These are phyloP conservation scores for Bombyx mandarina DNA, from an alignment of 1,140 invertebrate species.

Conservation along the genomic window DNA sequence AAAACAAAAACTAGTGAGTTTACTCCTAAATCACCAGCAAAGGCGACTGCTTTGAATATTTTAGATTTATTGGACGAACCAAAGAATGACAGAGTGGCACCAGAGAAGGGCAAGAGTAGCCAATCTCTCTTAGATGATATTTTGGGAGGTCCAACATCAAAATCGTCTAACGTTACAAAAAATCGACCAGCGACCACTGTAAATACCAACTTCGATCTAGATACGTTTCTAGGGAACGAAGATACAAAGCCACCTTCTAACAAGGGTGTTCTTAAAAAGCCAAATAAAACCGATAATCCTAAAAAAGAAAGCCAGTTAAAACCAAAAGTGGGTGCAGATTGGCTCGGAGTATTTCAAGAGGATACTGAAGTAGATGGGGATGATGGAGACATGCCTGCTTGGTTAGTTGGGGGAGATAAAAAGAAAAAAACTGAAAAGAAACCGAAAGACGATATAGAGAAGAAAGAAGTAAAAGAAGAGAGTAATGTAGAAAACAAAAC, in stretches of 20 bases:
- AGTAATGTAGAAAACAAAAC: background rate
- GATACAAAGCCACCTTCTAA: slow-evolving; percentile 28
- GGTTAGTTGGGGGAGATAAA: slow-evolving; percentile 44
- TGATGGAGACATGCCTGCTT: slow-evolving; percentile 42
- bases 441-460: background rate
- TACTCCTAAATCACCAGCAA: slow-evolving; percentile 38
- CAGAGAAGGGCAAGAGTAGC: slow-evolving; percentile 51
- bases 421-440: slow-evolving; percentile 26
- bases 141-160: slow-evolving; percentile 35
- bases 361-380: slow-evolving; percentile 33
- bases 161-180: slow-evolving; percentile 17
- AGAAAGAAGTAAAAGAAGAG: slow-evolving; percentile 5
- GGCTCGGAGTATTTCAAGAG: slow-evolving; percentile 59
- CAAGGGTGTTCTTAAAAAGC: slow-evolving; percentile 22
- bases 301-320: slow-evolving; percentile 23
- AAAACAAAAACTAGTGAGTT: slow-evolving; percentile 17
- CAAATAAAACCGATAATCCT: slow-evolving; percentile 15
- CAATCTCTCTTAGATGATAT: slow-evolving; percentile 59
- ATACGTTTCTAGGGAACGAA: slow-evolving; percentile 41
- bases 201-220: slow-evolving; percentile 51
- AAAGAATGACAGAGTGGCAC: slow-evolving; percentile 33
- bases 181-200: slow-evolving; percentile 20
- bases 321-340: slow-evolving; percentile 54
- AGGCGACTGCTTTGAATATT: slow-evolving; percentile 30
- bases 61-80: slow-evolving; percentile 30